Conservation (phyloP, 2,113 vertebrate species). For the Caretta caretta region DNA sequence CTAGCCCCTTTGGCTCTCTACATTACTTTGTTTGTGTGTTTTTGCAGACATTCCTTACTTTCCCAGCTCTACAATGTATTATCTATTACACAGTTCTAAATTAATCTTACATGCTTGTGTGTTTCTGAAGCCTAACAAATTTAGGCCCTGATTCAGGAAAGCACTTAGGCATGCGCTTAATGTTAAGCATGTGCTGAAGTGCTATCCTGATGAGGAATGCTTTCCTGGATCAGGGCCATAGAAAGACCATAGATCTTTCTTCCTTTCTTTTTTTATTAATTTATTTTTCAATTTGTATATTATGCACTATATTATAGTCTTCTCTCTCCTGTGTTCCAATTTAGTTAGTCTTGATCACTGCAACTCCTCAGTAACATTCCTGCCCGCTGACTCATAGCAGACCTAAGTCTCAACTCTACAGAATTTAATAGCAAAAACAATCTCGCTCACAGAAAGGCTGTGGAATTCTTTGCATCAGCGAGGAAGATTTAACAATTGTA, state of each 20-base stretch:
- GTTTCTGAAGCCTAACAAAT: not conserved
- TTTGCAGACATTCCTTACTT: not conserved
- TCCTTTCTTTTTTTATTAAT: not conserved
- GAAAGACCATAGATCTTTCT: not conserved
- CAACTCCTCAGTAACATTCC: conserved; percentile 72
- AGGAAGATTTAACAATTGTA: conserved; percentile 49
- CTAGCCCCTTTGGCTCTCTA: not conserved
- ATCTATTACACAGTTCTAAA: not conserved
- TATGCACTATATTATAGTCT: not conserved
- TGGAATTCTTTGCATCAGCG: conserved; percentile 53
- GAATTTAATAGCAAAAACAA: conserved; percentile 67
- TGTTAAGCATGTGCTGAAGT: not conserved
- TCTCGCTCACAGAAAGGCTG: conserved; percentile 43
- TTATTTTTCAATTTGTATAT: conserved; percentile 25
- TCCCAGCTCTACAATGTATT: not conserved
- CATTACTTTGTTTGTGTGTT: not conserved
- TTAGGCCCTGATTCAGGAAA: not conserved
- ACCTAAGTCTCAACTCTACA: conserved; percentile 51
- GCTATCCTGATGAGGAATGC: not conserved
- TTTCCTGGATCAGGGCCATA: conserved; percentile 19
- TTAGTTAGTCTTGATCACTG: conserved; percentile 35
- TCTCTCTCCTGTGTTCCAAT: conserved; percentile 48
- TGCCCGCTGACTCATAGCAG: conserved; percentile 71
- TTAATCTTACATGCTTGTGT: not conserved
- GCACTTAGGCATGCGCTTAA: not conserved